These are phyloP conservation scores for Prostheceraeus crozeri DNA, from an alignment of 2,888 invertebrate genomes.

Conservation along the genomic window DNA sequence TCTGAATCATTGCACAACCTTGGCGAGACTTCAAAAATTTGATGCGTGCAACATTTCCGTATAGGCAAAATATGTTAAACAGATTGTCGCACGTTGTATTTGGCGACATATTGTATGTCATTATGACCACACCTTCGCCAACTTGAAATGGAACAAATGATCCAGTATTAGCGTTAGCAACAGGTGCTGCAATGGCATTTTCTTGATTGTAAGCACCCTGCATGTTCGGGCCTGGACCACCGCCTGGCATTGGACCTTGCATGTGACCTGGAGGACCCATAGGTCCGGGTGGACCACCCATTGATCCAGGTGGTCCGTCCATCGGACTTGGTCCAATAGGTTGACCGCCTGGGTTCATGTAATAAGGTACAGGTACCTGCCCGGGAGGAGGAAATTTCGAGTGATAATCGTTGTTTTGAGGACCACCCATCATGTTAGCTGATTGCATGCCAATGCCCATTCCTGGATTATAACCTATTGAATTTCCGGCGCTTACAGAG, in stretches of 20 bases:
- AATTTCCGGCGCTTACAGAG: background rate
- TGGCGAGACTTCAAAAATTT: conserved; percentile 31
- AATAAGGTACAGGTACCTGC: background rate
- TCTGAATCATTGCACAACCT: conserved; percentile 38
- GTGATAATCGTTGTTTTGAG: no score
- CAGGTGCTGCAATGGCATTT: no score
- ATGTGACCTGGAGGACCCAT: no score
- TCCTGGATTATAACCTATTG: no score
- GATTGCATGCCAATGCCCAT: no score
- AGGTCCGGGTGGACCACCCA: no score
- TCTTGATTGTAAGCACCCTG: no score
- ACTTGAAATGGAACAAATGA: conserved; percentile 6
- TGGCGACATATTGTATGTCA: conserved; percentile 28
- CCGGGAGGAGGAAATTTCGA: conserved; percentile 18
- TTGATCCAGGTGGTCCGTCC: background rate
- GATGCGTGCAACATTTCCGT: conserved; percentile 36
- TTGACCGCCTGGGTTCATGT: background rate
- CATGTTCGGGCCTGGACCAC: no score
- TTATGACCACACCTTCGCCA: conserved; percentile 23
- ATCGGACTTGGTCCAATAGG: background rate
- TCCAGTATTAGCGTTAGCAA: no score
- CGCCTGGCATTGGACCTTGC: no score
- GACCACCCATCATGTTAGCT: no score
- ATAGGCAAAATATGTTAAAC: conserved; percentile 36
- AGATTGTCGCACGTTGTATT: conserved; percentile 35